Percentiles rank a stretch among this genome's conserved stretches.
Evolutionary conservation across 2,888 invertebrate species (phyloP).

Genomic region (Tortricodes alternella): DNA sequence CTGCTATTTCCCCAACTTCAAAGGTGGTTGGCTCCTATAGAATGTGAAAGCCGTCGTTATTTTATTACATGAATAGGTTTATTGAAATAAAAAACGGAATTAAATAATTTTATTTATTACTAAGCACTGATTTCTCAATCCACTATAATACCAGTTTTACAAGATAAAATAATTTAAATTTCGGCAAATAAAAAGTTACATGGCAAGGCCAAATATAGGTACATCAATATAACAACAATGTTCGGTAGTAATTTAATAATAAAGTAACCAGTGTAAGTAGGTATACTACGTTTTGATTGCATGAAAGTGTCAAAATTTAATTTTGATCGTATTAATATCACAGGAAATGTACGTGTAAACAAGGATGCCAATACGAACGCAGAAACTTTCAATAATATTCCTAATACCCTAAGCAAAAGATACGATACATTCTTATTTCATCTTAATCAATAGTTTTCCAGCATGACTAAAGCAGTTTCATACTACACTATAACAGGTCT

Average conservation of each 20-base stretch:
- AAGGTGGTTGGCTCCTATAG: neutral
- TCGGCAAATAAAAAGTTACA: constrained; percentile 60
- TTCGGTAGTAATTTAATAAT: constrained; percentile 12
- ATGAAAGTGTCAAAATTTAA: constrained; percentile 53
- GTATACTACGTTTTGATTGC: constrained; percentile 9
- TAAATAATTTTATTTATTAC: constrained; percentile 59
- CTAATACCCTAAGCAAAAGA: no score
- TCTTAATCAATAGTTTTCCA: constrained; percentile 9
- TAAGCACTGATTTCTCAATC: constrained; percentile 71
- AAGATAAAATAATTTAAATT: constrained; percentile 54
- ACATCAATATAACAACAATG: constrained; percentile 18
- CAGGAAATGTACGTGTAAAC: constrained; percentile 47
- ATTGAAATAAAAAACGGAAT: constrained; percentile 30
- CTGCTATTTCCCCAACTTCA: no score
- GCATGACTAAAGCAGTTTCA: neutral
- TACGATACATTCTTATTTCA: no score
- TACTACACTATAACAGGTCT: neutral
- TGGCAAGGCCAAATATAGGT: constrained; percentile 74
- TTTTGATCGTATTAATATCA: constrained; percentile 62
- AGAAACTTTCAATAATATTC: constrained; percentile 1
- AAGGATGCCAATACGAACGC: constrained; percentile 46
- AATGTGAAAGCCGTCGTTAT: neutral
- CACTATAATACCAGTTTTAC: constrained; percentile 66
- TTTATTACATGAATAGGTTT: constrained; percentile 26
- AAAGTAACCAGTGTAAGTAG: constrained; percentile 10